Evolutionary conservation across 2,797 vertebrate species (phyloP), one percentile per base, ranked within the genome.

Genomic region (Anguilla obscura): DNA sequence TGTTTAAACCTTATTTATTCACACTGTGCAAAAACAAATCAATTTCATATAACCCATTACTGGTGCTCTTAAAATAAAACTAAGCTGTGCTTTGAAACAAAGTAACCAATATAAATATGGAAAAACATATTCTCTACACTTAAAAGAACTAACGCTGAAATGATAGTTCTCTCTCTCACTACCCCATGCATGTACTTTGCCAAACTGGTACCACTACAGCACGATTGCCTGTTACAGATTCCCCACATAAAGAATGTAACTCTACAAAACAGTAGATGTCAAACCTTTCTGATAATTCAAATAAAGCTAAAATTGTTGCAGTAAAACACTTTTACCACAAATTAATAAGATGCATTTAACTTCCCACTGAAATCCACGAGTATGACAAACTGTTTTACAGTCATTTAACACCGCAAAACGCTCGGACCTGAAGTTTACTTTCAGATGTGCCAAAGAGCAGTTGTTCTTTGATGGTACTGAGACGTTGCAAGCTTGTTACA

Each of bases 371-470:
- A 6, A 80, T 21, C 27, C 18, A 45, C n/a, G 8, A 14, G 16
- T 8, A 21, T 10, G 21, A 24, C 8, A 24, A 2, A n/a, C 79
- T 0, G 3, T 8, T 27, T 36, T 36, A 33, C 27, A 14, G 12
- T 33, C 36, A 36, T 6, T 45, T n/a, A n/a, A 48, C 5, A 3
- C 21, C 45, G 45, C 36, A 21, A 82, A 83, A 90, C 74, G 30
- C 82, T 87, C 16, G 16, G 87, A 74, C 63, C 71, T 90, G 9
- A 52, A 86, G 89, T 91, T 91, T 90, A n/a, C 36, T 88, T 88
- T 92, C 87, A 90, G 89, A 91, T 89, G 85, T 50, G 7, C 54
- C 88, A 89, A 89, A 87, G 85, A 87, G 63, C 89, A 89, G 45
- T 88, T 10, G 6, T 74, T 74, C 30, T 79, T 40, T 79, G 79